A percentile compares a stretch with the other conserved stretches of the same genome.
Evolutionary conservation across 1,140 invertebrate species (phyloP).

Genomic region (Cardiocondyla obscurior): DNA sequence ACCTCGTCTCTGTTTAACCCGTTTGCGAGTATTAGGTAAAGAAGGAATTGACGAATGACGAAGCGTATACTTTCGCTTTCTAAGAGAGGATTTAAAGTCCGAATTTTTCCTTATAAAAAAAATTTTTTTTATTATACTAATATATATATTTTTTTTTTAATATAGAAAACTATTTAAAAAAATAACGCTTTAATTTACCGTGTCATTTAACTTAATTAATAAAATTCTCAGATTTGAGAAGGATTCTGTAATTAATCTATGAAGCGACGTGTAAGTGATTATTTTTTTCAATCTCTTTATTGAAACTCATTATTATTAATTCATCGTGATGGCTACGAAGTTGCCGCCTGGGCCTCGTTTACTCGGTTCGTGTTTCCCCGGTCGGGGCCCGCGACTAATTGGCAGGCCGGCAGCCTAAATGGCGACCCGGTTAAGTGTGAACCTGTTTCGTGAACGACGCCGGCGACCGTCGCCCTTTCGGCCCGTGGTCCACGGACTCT

Average conservation of each 20-base stretch:
- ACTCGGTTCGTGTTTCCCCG: conserved; percentile 13
- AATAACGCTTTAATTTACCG: no score
- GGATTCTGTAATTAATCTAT: neutral
- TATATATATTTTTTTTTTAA: no score
- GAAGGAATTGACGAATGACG: conserved; percentile 7
- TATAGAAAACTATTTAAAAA: no score
- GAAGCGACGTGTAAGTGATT: neutral
- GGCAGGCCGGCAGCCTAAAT: conserved; percentile 51
- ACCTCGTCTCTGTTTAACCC: neutral
- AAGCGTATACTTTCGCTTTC: neutral
- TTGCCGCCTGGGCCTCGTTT: neutral
- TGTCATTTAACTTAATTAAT: neutral
- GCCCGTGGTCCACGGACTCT: neutral
- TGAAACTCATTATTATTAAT: conserved; percentile 23
- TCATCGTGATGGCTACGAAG: neutral
- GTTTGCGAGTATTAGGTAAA: conserved; percentile 57
- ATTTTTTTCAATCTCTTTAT: conserved; percentile 6
- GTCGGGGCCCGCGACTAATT: conserved; percentile 61
- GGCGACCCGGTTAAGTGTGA: conserved; percentile 49
- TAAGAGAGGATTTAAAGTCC: no score
- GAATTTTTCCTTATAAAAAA: no score
- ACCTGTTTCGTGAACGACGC: conserved; percentile 55
- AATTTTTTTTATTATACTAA: no score
- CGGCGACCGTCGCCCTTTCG: conserved; percentile 8
- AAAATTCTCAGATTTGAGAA: neutral